Evolutionary conservation across 1,140 invertebrate species (phyloP), one percentile per base, ranked within the genome.

Genomic region (Formica selysi): DNA sequence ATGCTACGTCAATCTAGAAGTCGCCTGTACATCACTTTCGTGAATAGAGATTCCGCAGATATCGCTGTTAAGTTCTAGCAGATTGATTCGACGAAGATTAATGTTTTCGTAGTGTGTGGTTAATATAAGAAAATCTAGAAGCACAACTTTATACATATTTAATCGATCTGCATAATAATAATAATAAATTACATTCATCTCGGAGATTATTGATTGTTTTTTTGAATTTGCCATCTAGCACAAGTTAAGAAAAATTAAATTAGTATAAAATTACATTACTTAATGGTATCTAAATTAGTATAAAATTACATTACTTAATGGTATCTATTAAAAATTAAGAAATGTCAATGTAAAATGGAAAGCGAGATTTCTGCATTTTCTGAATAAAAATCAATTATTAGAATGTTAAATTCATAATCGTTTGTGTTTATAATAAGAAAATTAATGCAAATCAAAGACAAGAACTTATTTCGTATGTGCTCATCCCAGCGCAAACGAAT

Each of bases 1-100:
- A 38, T 36, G 41, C 51, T 36, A 86, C 84, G 64, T 68, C 73
- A 79, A 76, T 80, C 64, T 32, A 38, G 19, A 54, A 65, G 61
- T 64, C 61, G 16, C 41, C 62, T 19, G 76, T 38, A 38, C 76
- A 36, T 81, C 78, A 73, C 67, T 86, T 74, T 74, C 22, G 32
- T 32, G 64, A 70, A 84, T 84, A 84, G 51, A 86, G 85, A 86
- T 84, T 84, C 84, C 59, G 19, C 67, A 73, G 79, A 83, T 83
- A 83, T 83, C 67, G 79, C 29, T 61, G 13, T 73, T 83, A 81
- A 73, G 16, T 61, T 73, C 54, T 73, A 73, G 26, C 26, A 73
- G 13, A 81, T 48, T 61, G 38, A 83, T 36, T 83, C 26, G 48
- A 13, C 38, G 13, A 36, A 44, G 26, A 81, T 81, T 61, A 51